Percentiles rank a stretch among this genome's conserved stretches.
Evolutionary conservation across 1,140 invertebrate species (phyloP).

Genomic region (Pachyrhynchus sulphureomaculatus): DNA sequence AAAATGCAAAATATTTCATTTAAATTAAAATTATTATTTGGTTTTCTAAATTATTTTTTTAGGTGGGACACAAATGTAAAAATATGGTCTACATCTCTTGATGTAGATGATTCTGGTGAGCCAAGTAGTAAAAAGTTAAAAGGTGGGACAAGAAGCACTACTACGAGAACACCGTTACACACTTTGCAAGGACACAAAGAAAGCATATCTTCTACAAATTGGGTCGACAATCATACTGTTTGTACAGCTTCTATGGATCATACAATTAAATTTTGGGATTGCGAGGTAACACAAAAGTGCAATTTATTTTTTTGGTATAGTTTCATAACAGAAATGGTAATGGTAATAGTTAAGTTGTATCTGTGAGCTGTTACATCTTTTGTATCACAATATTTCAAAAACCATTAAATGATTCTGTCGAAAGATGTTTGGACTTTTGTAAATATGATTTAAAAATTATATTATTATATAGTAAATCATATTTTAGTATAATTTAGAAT

Average conservation of each 20-base stretch:
- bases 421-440: no score
- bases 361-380: no score
- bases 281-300: constrained; percentile 39
- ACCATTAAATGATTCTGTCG: no score
- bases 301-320: neutral
- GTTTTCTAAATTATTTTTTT: neutral
- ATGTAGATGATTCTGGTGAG: constrained; percentile 52
- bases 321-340: neutral
- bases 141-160: constrained; percentile 37
- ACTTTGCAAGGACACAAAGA: constrained; percentile 93
- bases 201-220: constrained; percentile 79
- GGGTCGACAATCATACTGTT: constrained; percentile 75
- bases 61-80: constrained; percentile 83
- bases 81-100: constrained; percentile 68
- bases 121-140: constrained; percentile 55
- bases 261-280: constrained; percentile 92
- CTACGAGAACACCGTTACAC: constrained; percentile 74
- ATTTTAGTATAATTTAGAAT: no score
- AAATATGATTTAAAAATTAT: no score
- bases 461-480: no score
- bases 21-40: constrained; percentile 39
- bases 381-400: no score
- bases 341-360: neutral
- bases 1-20: constrained; percentile 92
- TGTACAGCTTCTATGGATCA: constrained; percentile 94